Evolutionary conservation across 2,888 invertebrate genomes (phyloP), one percentile per base, ranked within the genome.

Genomic region (Unio delphinus): DNA sequence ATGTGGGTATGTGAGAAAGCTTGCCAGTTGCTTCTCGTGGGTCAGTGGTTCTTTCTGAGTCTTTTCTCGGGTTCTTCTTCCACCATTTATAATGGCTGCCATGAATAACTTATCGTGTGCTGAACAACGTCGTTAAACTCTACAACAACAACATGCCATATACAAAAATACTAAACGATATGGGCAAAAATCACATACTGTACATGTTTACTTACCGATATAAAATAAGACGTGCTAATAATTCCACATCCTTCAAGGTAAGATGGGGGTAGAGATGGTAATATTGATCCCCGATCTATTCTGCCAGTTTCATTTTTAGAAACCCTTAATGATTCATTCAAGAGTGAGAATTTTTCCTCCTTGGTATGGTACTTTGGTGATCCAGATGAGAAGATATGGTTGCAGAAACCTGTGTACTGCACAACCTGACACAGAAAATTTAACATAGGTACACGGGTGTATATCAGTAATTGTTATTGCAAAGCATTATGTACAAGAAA

Each of bases 211-310:
- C 82, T 76, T 65, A 87, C 87, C 74, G 70, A 57, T 0, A 87
- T 72, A 61, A 67, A 72, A 88, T 98, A 98, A 84, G 95, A 94
- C 84, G 98, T 95, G 88, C 95, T 94, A 86, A 98, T 97, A 84
- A 98, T 93, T 90, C 96, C 96, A 89, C 97, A 98, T 70, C 97
- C 97, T 83, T 96, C 93, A 69, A 98, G 92, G 92, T 96, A 96
- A 74, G 97, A 97, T 57, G 97, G 97, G 76, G 97, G 97, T 84
- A 98, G 91, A 54, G 97, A 97, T 73, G 97, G 97, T 78, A 98
- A 96, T 90, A 96, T 95, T 69, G 97, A 93, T 88, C 95, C 94
- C 90, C 96, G 96, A 88, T 94, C 95, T 75, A 94, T 93, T 95
- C 96, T 97, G 90, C 94, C 94, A 89, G 95, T 96, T 72, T 93